Conservation (phyloP, 1,140 invertebrate genomes). For the Drosophila repletoides region DNA sequence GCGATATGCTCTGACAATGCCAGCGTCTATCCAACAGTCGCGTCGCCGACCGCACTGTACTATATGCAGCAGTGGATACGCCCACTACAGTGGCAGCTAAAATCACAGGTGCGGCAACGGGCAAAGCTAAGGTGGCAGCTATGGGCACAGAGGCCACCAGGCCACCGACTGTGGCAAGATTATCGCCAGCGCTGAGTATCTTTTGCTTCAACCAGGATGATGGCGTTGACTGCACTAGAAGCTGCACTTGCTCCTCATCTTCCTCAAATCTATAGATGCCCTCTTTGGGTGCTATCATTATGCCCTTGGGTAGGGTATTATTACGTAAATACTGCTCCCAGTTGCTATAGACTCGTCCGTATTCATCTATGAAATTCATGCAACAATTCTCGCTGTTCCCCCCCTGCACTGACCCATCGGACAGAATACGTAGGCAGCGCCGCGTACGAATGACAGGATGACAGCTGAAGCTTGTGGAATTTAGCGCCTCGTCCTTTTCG, state of each 20-base stretch:
- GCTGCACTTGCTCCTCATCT: slow-evolving; percentile 27
- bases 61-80: slow-evolving; percentile 51
- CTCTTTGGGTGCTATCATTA: slow-evolving; percentile 61
- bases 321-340: slow-evolving; percentile 58
- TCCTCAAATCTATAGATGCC: slow-evolving; percentile 62
- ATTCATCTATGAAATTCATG: slow-evolving; percentile 75
- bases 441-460: slow-evolving; percentile 73
- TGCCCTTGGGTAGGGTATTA: slow-evolving; percentile 62
- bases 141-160: slow-evolving; percentile 55
- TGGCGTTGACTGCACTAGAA: slow-evolving; percentile 48
- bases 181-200: slow-evolving; percentile 51
- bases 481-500: slow-evolving; percentile 48
- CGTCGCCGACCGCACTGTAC: slow-evolving; percentile 49
- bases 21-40: slow-evolving; percentile 51
- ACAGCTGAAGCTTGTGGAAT: slow-evolving; percentile 55
- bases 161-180: slow-evolving; percentile 48
- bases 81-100: slow-evolving; percentile 53
- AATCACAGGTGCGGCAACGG: slow-evolving; percentile 49
- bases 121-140: slow-evolving; percentile 57
- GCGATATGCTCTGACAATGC: slow-evolving; percentile 57
- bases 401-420: slow-evolving; percentile 11
- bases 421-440: slow-evolving; percentile 54
- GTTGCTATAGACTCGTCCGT: slow-evolving; percentile 65
- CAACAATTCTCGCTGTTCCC: slow-evolving; percentile 65
- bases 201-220: slow-evolving; percentile 15